Conservation (phyloP, 1,140 invertebrate genomes). For the Hyphantria cunea region DNA sequence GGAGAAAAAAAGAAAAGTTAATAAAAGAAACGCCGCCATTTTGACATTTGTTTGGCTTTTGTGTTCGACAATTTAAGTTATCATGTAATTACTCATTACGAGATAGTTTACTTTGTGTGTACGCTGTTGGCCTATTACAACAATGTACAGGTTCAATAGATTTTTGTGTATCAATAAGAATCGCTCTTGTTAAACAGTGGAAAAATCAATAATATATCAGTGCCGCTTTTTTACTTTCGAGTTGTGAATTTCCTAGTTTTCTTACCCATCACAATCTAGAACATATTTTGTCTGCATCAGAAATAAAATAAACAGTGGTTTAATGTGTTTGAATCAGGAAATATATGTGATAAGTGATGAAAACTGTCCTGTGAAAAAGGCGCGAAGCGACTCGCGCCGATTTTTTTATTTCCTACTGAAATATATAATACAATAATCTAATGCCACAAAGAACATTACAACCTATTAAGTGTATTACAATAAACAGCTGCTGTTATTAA, state of each 20-base stretch:
- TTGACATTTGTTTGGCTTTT: conserved; percentile 81
- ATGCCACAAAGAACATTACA: conserved; percentile 37
- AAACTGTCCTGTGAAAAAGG: conserved; percentile 63
- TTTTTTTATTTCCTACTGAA: conserved; percentile 36
- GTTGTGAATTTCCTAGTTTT: conserved; percentile 47
- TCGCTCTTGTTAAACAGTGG: conserved; percentile 49
- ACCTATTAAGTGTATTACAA: conserved; percentile 5
- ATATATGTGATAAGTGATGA: conserved; percentile 36
- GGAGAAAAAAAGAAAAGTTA: conserved; percentile 37
- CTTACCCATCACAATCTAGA: conserved; percentile 37
- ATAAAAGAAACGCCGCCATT: conserved; percentile 74
- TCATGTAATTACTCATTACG: conserved; percentile 59
- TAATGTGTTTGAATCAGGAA: conserved; percentile 15
- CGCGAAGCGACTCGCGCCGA: conserved; percentile 61
- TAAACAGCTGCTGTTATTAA: conserved; percentile 7
- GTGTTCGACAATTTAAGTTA: conserved; percentile 63
- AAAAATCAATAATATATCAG: conserved; percentile 71
- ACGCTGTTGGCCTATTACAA: conserved; percentile 40
- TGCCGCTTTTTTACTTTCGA: conserved; percentile 76
- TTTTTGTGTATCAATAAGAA: conserved; percentile 46
- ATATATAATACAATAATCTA: conserved; percentile 38
- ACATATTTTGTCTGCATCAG: conserved; percentile 17
- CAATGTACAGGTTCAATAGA: conserved; percentile 40
- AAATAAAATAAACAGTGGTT: conserved; percentile 35
- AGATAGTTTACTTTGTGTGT: conserved; percentile 42